Evolutionary conservation across 2,888 invertebrate species (phyloP).

Genomic region (Drosophila neonasuta): DNA sequence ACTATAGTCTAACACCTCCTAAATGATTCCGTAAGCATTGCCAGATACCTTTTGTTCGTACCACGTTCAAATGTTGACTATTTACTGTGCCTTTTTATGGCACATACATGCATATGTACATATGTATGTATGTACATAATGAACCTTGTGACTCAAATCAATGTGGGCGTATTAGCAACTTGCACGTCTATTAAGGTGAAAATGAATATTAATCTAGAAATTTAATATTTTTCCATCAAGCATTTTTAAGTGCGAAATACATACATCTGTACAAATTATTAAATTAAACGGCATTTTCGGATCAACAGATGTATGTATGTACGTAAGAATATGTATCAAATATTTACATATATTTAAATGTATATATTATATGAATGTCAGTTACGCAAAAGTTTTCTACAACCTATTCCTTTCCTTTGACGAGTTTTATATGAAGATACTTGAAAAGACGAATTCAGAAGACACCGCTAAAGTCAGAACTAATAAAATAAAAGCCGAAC

Average conservation of each 20-base stretch:
- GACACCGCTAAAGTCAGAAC: background rate
- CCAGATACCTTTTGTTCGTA: slow-evolving; percentile 28
- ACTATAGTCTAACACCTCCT: slow-evolving; percentile 72
- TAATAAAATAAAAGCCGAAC: background rate
- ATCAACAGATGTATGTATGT: no score
- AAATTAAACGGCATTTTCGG: no score
- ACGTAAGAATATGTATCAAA: no score
- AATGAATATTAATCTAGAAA: background rate
- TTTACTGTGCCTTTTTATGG: slow-evolving; percentile 32
- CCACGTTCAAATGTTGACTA: slow-evolving; percentile 22
- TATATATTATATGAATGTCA: no score
- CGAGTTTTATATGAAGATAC: no score
- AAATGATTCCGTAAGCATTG: slow-evolving; percentile 60
- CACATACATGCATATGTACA: background rate
- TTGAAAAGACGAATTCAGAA: slow-evolving; percentile 1
- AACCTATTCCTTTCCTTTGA: no score
- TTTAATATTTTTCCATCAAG: no score
- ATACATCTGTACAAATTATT: no score
- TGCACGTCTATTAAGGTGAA: slow-evolving; percentile 51
- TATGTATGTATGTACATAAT: slow-evolving; percentile 13
- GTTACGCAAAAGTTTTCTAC: no score
- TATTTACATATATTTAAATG: no score
- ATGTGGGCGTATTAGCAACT: slow-evolving; percentile 55
- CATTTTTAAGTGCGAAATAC: no score
- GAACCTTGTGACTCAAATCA: slow-evolving; percentile 18